These are phyloP conservation scores for Podarcis muralis DNA, from an alignment of 2,113 vertebrate genomes.

Conservation along the genomic window DNA sequence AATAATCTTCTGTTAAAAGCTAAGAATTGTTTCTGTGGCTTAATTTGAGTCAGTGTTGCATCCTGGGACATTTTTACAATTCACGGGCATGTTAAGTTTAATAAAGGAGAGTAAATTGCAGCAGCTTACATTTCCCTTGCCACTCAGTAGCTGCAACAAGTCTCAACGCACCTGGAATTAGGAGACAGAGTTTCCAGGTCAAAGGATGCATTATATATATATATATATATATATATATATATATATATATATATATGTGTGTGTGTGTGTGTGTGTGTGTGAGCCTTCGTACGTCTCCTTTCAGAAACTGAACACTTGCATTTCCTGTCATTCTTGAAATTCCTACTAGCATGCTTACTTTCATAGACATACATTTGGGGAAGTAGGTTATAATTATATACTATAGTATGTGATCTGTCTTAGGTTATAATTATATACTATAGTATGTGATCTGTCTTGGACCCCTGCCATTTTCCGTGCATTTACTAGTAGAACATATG, in stretches of 20 bases:
- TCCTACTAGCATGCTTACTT: not conserved
- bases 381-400: not conserved
- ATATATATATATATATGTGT: not conserved
- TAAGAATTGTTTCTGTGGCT: rapidly evolving
- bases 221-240: too few relatives aligned
- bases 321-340: not conserved
- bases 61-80: not conserved
- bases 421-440: not conserved
- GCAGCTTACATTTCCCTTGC: not conserved
- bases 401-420: not conserved
- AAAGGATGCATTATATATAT: not conserved
- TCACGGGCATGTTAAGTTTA: not conserved
- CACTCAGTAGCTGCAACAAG: not conserved
- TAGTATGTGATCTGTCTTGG: not conserved
- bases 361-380: not conserved
- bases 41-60: not conserved
- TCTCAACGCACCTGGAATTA: not conserved
- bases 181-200: not conserved
- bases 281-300: not conserved
- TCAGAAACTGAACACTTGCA: not conserved
- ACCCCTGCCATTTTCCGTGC: not conserved
- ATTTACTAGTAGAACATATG: not conserved
- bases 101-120: not conserved
- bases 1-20: not conserved
- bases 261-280: too few relatives aligned